Conservation (phyloP, 2,113 vertebrate species). For the Phainopepla nitens region DNA sequence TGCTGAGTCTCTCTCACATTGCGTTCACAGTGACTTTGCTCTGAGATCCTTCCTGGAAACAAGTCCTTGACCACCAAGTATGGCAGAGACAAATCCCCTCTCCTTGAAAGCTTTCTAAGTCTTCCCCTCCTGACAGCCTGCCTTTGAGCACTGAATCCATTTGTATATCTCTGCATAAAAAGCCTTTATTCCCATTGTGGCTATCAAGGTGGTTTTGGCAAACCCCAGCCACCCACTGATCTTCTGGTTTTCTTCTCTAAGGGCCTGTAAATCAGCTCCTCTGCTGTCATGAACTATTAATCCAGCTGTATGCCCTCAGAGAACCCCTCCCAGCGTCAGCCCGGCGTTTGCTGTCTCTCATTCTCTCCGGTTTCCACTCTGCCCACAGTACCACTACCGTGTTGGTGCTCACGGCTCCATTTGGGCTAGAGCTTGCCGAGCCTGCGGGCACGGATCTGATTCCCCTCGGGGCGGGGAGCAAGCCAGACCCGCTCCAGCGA, state of each 20-base stretch:
- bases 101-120: not conserved
- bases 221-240: not conserved
- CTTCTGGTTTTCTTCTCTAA: not conserved
- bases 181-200: not conserved
- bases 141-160: not conserved
- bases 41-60: not conserved
- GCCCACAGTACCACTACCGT: rapidly evolving
- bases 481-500: not conserved
- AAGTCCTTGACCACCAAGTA: not conserved
- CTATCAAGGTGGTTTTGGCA: not conserved
- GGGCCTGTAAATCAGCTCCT: not conserved
- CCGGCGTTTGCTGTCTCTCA: not conserved
- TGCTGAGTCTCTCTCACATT: not conserved
- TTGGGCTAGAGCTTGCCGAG: not conserved
- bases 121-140: not conserved
- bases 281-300: not conserved
- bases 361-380: not conserved
- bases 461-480: not conserved
- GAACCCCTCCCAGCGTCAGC: not conserved
- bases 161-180: not conserved
- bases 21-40: not conserved
- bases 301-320: not conserved
- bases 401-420: rapidly evolving
- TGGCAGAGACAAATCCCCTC: not conserved
- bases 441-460: not conserved